A percentile compares a stretch with the other conserved stretches of the same genome.
Evolutionary conservation across 2,797 vertebrate genomes (phyloP).

Genomic region (Premnoplex brunnescens): DNA sequence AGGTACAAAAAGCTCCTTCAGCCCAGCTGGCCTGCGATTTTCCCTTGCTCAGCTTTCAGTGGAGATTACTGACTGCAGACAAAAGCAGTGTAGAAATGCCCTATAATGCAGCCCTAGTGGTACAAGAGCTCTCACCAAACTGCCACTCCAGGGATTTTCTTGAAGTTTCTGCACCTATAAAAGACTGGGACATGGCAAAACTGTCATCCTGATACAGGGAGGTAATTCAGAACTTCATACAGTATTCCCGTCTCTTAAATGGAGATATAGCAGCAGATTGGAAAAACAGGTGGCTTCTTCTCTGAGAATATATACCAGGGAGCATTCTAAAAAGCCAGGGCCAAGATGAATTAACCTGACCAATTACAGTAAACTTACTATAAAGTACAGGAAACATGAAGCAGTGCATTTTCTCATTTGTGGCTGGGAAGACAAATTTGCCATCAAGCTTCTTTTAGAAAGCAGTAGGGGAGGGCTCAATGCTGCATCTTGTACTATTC

Average conservation of each 20-base stretch:
- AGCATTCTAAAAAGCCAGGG: background rate
- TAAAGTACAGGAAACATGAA: background rate
- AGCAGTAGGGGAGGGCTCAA: background rate
- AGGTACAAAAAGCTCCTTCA: background rate
- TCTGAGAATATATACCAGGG: background rate
- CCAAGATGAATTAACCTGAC: background rate
- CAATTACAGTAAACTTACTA: background rate
- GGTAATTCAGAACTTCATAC: background rate
- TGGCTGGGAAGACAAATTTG: background rate
- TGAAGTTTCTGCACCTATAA: background rate
- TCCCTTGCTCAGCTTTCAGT: background rate
- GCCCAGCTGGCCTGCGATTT: background rate
- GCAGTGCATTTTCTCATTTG: background rate
- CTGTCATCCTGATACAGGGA: background rate
- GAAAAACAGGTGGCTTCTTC: background rate
- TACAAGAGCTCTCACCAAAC: conserved; percentile 11
- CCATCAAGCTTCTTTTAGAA: background rate
- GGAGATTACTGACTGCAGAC: background rate
- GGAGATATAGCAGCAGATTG: background rate
- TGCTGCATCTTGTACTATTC: background rate
- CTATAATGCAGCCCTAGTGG: background rate
- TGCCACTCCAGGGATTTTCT: background rate
- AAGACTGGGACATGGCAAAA: background rate
- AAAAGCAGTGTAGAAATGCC: conserved; percentile 1
- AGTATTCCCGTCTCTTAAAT: background rate